A percentile compares a stretch with the other conserved stretches of the same genome.
These are phyloP conservation scores for Anniella stebbinsi DNA, from an alignment of 2,797 vertebrate species.

Conservation along the genomic window DNA sequence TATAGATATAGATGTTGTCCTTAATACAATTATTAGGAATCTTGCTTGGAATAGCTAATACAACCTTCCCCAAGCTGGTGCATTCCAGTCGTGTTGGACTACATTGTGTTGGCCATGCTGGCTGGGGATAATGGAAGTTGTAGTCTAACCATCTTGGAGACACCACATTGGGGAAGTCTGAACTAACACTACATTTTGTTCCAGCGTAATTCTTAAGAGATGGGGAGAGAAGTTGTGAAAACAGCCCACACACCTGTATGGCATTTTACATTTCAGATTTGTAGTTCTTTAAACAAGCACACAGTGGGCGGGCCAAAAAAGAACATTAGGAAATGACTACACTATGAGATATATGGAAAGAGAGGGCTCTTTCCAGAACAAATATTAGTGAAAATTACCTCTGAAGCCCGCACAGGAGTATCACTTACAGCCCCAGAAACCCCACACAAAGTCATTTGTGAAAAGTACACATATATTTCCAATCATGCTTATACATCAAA, in stretches of 20 bases:
- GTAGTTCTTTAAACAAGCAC: background rate
- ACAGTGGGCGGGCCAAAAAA: background rate
- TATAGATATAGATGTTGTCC: background rate
- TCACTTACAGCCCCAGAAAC: background rate
- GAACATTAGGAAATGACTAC: background rate
- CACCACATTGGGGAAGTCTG: background rate
- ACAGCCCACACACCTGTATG: background rate
- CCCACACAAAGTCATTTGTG: no score
- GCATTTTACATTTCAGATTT: background rate
- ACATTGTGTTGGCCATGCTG: background rate
- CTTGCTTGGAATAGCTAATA: background rate
- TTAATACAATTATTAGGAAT: constrained; percentile 17
- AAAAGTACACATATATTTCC: background rate
- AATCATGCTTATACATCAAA: background rate
- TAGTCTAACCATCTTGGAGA: background rate
- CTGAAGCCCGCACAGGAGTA: background rate
- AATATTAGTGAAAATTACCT: background rate
- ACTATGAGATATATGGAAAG: background rate
- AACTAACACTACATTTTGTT: background rate
- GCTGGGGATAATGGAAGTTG: background rate
- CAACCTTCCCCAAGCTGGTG: background rate
- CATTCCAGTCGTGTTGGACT: no score
- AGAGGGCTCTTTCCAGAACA: background rate
- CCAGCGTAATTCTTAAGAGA: background rate
- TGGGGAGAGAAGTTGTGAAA: constrained; percentile 1